Percentiles rank a stretch among this genome's conserved stretches.
phyloP scores from a whole-genome alignment of 2,888 invertebrate genomes.

The Drosophila yooni region DNA sequence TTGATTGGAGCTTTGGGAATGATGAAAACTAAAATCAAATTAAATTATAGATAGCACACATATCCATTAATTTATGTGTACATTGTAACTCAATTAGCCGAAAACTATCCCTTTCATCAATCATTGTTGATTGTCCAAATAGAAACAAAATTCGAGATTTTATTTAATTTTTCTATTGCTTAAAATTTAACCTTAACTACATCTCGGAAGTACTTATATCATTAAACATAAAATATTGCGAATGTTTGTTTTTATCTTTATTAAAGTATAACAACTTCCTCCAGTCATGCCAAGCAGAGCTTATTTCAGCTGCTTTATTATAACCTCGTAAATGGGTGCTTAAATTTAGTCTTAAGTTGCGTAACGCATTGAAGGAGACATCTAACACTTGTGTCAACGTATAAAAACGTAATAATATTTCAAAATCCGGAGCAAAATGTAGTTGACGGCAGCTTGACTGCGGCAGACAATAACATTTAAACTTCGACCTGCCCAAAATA shows the following conservation, averaged over 20 bases:
- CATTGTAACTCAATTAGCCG: background rate
- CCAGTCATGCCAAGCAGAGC: background rate
- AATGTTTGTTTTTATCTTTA: background rate
- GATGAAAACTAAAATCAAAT: constrained; percentile 5
- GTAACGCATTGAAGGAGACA: background rate
- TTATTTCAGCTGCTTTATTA: background rate
- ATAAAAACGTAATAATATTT: background rate
- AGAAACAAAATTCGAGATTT: background rate
- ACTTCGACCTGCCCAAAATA: background rate
- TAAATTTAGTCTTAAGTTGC: background rate
- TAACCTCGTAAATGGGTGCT: background rate
- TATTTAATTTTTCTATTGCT: background rate
- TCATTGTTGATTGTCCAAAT: constrained; percentile 6
- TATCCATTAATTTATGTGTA: background rate
- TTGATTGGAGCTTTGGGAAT: constrained; percentile 45
- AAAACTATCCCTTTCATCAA: constrained; percentile 3
- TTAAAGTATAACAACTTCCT: background rate
- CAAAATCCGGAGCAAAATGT: background rate
- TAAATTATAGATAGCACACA: background rate
- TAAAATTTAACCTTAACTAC: background rate
- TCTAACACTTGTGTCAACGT: background rate
- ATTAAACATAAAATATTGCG: background rate
- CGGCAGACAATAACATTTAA: background rate
- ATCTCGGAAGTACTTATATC: background rate
- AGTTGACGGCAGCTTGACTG: background rate